Percentiles rank a stretch among this genome's conserved stretches.
phyloP scores from a whole-genome alignment of 2,888 invertebrate genomes.

The Polymixis flavicincta region DNA sequence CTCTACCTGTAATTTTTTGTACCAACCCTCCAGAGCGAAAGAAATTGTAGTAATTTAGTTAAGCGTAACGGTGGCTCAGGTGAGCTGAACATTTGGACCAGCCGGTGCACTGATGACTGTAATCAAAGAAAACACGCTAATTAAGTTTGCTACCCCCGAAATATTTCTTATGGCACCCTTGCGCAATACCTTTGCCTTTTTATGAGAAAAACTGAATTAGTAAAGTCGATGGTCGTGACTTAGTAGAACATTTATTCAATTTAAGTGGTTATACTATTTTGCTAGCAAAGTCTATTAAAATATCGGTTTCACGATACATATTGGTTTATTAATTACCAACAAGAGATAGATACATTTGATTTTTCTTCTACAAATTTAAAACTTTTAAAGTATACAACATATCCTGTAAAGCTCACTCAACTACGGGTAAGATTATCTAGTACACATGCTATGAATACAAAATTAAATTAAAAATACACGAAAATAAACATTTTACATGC shows the following conservation, averaged over 20 bases:
- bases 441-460: no score
- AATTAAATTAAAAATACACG: no score
- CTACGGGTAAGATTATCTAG: no score
- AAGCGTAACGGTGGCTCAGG: conserved; percentile 82
- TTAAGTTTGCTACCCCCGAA: conserved; percentile 84
- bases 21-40: conserved; percentile 76
- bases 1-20: conserved; percentile 74
- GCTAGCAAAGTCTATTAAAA: neutral
- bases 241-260: neutral
- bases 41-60: conserved; percentile 86
- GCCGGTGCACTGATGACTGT: conserved; percentile 88
- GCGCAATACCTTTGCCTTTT: conserved; percentile 64
- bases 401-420: no score
- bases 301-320: neutral
- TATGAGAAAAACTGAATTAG: conserved; percentile 64
- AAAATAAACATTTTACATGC: no score
- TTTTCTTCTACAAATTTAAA: no score
- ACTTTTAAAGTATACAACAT: no score
- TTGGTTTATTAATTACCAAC: no score
- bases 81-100: conserved; percentile 84
- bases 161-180: conserved; percentile 76
- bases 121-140: conserved; percentile 90
- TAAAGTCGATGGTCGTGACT: conserved; percentile 42
- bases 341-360: no score
- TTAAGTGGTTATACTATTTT: neutral